Evolutionary conservation across 2,797 vertebrate species (phyloP).

Genomic region (Ataeniobius toweri): DNA sequence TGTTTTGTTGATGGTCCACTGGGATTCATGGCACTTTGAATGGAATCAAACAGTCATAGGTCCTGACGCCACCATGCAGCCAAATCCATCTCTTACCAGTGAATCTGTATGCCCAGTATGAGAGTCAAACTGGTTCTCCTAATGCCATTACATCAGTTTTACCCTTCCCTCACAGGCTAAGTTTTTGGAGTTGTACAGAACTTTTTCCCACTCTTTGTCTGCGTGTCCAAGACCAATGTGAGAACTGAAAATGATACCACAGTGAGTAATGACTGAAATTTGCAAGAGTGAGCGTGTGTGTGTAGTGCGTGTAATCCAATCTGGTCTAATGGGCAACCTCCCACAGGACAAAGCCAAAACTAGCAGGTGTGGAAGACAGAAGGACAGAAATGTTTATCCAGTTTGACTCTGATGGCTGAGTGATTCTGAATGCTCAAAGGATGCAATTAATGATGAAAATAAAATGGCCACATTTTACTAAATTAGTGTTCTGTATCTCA

Average conservation of each 20-base stretch:
- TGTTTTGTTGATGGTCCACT: slow-evolving; percentile 49
- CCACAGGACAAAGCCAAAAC: slow-evolving; percentile 54
- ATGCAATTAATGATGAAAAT: slow-evolving; percentile 58
- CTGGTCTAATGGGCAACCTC: slow-evolving; percentile 60
- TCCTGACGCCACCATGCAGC: background rate
- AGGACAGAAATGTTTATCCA: slow-evolving; percentile 52
- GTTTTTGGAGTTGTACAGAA: slow-evolving; percentile 2
- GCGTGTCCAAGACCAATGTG: slow-evolving; percentile 10
- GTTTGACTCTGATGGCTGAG: slow-evolving; percentile 34
- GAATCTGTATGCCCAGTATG: background rate
- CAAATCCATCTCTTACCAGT: slow-evolving; percentile 4
- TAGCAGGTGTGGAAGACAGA: slow-evolving; percentile 63
- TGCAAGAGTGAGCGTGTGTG: slow-evolving; percentile 24
- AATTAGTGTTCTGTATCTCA: background rate
- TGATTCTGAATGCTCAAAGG: slow-evolving; percentile 52
- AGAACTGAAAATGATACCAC: slow-evolving; percentile 51
- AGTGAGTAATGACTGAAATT: slow-evolving; percentile 53
- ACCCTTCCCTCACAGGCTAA: background rate
- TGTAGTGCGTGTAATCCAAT: slow-evolving; percentile 59
- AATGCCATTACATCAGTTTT: slow-evolving; percentile 5
- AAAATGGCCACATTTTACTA: slow-evolving; percentile 5
- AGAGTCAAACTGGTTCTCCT: background rate
- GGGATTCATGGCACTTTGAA: slow-evolving; percentile 23
- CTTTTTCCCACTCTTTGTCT: background rate
- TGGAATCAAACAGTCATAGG: background rate